These are phyloP conservation scores for Agriopis leucophaearia DNA, from an alignment of 2,888 invertebrate species.

Conservation along the genomic window DNA sequence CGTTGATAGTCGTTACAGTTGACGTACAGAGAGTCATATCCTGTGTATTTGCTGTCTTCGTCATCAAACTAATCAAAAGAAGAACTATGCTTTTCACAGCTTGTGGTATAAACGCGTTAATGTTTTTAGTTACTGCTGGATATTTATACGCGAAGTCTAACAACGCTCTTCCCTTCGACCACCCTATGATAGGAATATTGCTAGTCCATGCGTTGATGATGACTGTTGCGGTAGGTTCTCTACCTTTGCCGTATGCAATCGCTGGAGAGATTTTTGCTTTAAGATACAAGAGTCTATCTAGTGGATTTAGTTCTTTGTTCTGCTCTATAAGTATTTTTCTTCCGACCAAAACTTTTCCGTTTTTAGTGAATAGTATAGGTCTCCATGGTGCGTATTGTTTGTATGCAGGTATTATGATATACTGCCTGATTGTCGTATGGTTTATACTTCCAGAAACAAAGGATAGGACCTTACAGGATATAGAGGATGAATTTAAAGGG, in stretches of 20 bases:
- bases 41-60: constrained; percentile 84
- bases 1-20: constrained; percentile 87
- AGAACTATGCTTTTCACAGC: constrained; percentile 66
- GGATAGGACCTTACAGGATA: constrained; percentile 66
- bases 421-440: constrained; percentile 60
- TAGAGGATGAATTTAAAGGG: constrained; percentile 67
- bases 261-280: constrained; percentile 89
- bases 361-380: constrained; percentile 48
- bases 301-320: constrained; percentile 63
- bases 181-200: constrained; percentile 61
- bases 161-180: constrained; percentile 55
- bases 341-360: constrained; percentile 51
- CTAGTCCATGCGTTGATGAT: constrained; percentile 78
- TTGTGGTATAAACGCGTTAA: constrained; percentile 60
- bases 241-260: constrained; percentile 89
- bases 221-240: constrained; percentile 85
- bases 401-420: constrained; percentile 58
- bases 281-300: constrained; percentile 86
- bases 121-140: constrained; percentile 60
- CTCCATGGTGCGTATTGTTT: constrained; percentile 56
- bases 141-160: constrained; percentile 62
- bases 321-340: constrained; percentile 52
- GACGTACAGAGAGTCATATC: constrained; percentile 87
- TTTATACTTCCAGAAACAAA: constrained; percentile 68
- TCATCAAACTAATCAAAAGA: constrained; percentile 84